A percentile compares a stretch with the other conserved stretches of the same genome.
Conservation (phyloP, 2,113 vertebrate genomes). For the Pangasianodon hypophthalmus region DNA sequence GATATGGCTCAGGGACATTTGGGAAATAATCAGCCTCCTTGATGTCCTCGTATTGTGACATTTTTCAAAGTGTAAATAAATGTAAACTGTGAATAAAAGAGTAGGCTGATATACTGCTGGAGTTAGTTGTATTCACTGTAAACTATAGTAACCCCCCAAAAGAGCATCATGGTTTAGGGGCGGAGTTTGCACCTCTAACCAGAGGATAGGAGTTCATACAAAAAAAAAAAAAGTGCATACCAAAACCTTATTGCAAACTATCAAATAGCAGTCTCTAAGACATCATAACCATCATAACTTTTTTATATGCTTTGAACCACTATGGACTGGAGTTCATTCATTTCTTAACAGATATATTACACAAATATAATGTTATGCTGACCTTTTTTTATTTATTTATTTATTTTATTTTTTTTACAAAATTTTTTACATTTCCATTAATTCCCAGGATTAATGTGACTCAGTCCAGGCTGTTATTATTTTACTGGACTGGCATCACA, state of each 20-base stretch:
- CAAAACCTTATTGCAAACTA: neutral
- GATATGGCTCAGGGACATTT: neutral
- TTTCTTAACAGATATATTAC: neutral
- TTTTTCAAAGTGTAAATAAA: constrained; percentile 11
- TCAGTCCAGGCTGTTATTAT: neutral
- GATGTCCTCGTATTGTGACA: neutral
- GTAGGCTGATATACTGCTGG: neutral
- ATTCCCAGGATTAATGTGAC: neutral
- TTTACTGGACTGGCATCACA: neutral
- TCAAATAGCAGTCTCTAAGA: neutral
- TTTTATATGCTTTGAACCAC: neutral
- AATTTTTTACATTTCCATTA: neutral
- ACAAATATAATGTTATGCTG: neutral
- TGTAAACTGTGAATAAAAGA: neutral
- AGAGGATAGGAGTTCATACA: neutral
- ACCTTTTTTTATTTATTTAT: no score
- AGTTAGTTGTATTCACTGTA: neutral
- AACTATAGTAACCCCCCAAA: neutral
- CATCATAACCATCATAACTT: neutral
- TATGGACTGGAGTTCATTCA: neutral
- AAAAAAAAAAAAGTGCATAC: neutral
- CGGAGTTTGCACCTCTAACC: neutral
- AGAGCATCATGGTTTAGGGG: neutral
- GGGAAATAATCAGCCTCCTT: neutral
- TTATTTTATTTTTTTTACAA: neutral